Conservation (phyloP, 2,113 vertebrate genomes). For the Ceyx melanurus region DNA sequence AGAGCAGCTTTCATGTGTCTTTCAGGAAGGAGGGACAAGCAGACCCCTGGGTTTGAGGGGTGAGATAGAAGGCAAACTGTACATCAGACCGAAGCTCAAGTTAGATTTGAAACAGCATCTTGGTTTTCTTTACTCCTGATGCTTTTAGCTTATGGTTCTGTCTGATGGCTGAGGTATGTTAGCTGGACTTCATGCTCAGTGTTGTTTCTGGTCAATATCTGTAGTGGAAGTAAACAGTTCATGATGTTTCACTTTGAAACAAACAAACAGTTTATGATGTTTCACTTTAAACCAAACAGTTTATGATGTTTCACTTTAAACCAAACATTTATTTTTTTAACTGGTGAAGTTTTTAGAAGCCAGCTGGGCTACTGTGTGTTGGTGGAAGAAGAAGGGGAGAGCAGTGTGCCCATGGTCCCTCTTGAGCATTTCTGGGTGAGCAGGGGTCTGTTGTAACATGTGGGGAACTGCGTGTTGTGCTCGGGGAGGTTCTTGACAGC, state of each 20-base stretch:
- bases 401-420: rapidly evolving
- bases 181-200: background rate
- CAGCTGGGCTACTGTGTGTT: background rate
- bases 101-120: background rate
- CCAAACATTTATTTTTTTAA: too few species aligned
- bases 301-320: too few species aligned
- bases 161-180: background rate
- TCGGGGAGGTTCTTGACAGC: background rate
- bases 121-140: background rate
- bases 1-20: background rate
- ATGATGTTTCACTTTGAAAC: too few species aligned
- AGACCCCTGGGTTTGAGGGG: background rate
- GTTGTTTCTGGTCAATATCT: background rate
- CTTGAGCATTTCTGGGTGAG: background rate
- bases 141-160: background rate
- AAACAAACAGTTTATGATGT: too few species aligned
- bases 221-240: background rate
- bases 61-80: background rate
- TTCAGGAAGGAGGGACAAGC: background rate
- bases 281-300: too few species aligned
- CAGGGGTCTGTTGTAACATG: background rate
- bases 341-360: background rate
- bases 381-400: background rate
- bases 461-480: background rate
- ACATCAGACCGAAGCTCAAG: background rate